Base-by-base conservation (phyloP, 2,888 invertebrate genomes). In the Eupelmus urozonus region DNA sequence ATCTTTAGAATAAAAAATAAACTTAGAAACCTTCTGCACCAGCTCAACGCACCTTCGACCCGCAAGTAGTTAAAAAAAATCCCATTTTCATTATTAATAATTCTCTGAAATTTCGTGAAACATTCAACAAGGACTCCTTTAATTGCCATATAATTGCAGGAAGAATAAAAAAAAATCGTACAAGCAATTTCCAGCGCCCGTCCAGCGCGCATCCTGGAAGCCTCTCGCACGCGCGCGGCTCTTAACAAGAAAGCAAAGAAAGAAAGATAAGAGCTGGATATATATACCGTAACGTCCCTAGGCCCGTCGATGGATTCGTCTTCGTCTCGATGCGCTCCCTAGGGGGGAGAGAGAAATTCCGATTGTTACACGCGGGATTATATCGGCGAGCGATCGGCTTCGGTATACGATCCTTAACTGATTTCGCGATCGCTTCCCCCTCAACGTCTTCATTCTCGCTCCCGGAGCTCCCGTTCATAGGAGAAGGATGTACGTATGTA, bases 281-380 rank as follows among this genome's bases (percentile, higher is more conserved):
- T 34, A 34, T 34, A 34, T 34, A 34, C 53, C 9, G 18, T 53
- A 53, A 40, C 13, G 53, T 25, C 7, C 13, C n/a, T 34, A n/a
- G 18, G n/a, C n/a, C n/a, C 13, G 11, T 27, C 70, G 20, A 59
- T 25, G 40, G 23, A 57, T 70, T 59, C 70, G 29, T 34, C 23
- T 55, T 23, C n/a, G n/a, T 18, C n/a, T 59, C 18, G 13, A 45
- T 34, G 1, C 16, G 5, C 40, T 11, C 27, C 55, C 49, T 7
- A 1, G 29, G 42, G 9, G 53, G 0, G 23, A 7, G 25, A 49
- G 60, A 40, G n/a, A 29, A 66, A 59, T 59, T 65, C 18, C 71
- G 29, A 71, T 71, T 77, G 71, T 69, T 55, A 51, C 9, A 34
- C 34, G 34, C 63, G 53, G 53, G 29, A 63, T 63, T 71, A 70